Percentiles rank a stretch among this genome's conserved stretches.
phyloP scores from a whole-genome alignment of 2,888 invertebrate species.

The Polia nebulosa region DNA sequence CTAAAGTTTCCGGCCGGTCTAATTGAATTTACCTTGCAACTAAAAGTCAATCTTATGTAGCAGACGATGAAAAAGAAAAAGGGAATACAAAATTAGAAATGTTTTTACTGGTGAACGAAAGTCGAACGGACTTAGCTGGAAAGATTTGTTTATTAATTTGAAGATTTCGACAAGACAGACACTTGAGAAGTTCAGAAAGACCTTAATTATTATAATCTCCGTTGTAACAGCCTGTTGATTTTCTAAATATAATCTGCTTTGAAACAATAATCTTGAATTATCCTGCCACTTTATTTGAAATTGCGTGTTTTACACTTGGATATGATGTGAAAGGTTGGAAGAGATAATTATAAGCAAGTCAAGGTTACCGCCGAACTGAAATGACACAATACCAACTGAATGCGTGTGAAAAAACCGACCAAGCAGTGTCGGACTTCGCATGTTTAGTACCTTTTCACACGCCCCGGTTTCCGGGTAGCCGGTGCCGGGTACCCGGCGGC shows the following conservation, averaged over 20 bases:
- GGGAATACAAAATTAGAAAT: constrained; percentile 32
- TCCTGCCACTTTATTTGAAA: constrained; percentile 5
- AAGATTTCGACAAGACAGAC: constrained; percentile 31
- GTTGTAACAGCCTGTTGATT: constrained; percentile 32
- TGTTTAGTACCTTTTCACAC: too few relatives aligned
- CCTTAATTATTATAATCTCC: constrained; percentile 46
- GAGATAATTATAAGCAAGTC: neutral
- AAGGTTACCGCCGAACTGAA: constrained; percentile 11
- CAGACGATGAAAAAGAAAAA: constrained; percentile 23
- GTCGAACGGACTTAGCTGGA: constrained; percentile 1
- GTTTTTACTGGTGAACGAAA: constrained; percentile 14
- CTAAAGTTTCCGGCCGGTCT: constrained; percentile 52
- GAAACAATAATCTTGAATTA: constrained; percentile 25
- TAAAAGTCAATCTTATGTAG: constrained; percentile 25
- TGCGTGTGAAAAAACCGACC: too few relatives aligned
- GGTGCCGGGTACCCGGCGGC: too few relatives aligned
- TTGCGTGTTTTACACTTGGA: constrained; percentile 13
- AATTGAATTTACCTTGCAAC: constrained; percentile 62
- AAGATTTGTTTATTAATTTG: constrained; percentile 24
- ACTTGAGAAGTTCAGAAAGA: constrained; percentile 35
- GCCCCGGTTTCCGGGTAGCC: too few relatives aligned
- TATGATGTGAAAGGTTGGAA: neutral
- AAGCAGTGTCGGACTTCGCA: too few relatives aligned
- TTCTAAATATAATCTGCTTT: constrained; percentile 40
- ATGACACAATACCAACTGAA: constrained; percentile 12